These are phyloP conservation scores for Laspeyria flexula DNA, from an alignment of 2,888 invertebrate genomes.

Conservation along the genomic window DNA sequence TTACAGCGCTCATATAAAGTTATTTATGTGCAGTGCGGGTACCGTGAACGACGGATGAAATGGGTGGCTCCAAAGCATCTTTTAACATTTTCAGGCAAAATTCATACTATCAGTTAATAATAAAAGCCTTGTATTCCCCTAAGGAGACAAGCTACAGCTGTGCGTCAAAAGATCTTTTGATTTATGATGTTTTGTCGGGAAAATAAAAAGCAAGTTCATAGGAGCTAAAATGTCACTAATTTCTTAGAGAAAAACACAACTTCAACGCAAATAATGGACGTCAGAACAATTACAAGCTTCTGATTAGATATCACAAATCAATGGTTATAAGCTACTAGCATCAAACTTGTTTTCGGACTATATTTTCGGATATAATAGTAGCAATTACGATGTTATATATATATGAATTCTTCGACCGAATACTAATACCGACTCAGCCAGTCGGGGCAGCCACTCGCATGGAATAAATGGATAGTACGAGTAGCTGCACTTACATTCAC, in stretches of 20 bases:
- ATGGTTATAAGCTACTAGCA: no score
- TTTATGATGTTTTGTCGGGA: not conserved
- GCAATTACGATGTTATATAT: no score
- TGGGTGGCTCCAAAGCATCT: not conserved
- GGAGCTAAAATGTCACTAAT: not conserved
- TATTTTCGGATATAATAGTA: no score
- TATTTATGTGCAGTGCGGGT: constrained; percentile 77
- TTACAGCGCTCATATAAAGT: constrained; percentile 83
- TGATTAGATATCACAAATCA: no score
- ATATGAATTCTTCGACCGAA: no score
- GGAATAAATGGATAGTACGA: not conserved
- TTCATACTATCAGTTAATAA: not conserved
- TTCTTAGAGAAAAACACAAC: not conserved
- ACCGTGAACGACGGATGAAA: constrained; percentile 44
- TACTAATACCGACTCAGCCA: not conserved
- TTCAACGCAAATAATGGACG: no score
- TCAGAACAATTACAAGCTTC: no score
- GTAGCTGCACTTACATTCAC: not conserved
- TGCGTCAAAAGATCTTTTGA: not conserved
- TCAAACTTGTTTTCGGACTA: no score
- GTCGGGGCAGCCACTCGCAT: not conserved
- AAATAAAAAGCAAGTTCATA: not conserved
- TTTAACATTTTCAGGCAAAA: not conserved
- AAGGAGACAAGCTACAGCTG: not conserved
- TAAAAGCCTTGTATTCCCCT: not conserved